phyloP scores from a whole-genome alignment of 2,888 invertebrate genomes.

The Reticulitermes lucifugus region DNA sequence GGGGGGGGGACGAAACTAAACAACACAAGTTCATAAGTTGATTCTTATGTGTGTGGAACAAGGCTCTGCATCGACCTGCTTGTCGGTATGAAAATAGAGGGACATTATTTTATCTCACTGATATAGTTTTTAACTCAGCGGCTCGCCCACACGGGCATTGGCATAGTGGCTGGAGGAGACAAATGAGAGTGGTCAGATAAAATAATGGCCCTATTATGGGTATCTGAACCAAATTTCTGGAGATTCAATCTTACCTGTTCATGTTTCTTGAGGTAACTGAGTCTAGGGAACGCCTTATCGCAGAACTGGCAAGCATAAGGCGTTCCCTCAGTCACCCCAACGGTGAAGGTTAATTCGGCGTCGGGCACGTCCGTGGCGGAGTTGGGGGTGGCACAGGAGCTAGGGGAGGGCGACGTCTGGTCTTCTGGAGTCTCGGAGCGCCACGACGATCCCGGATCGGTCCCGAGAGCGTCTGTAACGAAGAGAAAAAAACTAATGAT shows the following conservation, averaged over 20 bases:
- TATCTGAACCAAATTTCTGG: too few species aligned
- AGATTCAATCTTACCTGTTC: constrained; percentile 78
- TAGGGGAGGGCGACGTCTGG: constrained; percentile 70
- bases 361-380: constrained; percentile 75
- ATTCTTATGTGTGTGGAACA: too few species aligned
- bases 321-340: constrained; percentile 78
- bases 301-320: constrained; percentile 94
- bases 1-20: too few species aligned
- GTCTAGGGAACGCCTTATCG: constrained; percentile 89
- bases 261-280: constrained; percentile 90
- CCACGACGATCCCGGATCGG: constrained; percentile 75
- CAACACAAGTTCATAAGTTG: too few species aligned
- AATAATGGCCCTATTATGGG: too few species aligned
- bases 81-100: too few species aligned
- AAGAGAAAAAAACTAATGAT: constrained; percentile 45
- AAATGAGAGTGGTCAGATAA: too few species aligned
- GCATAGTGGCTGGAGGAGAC: too few species aligned
- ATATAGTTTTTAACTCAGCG: too few species aligned
- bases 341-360: constrained; percentile 72
- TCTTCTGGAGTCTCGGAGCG: constrained; percentile 74
- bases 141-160: too few species aligned
- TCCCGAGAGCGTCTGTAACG: constrained; percentile 74
- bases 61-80: too few species aligned
- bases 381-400: constrained; percentile 73
- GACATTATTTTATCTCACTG: too few species aligned